A percentile compares a stretch with the other conserved stretches of the same genome.
Conservation (phyloP, 2,113 vertebrate species). For the Aythya baeri region DNA sequence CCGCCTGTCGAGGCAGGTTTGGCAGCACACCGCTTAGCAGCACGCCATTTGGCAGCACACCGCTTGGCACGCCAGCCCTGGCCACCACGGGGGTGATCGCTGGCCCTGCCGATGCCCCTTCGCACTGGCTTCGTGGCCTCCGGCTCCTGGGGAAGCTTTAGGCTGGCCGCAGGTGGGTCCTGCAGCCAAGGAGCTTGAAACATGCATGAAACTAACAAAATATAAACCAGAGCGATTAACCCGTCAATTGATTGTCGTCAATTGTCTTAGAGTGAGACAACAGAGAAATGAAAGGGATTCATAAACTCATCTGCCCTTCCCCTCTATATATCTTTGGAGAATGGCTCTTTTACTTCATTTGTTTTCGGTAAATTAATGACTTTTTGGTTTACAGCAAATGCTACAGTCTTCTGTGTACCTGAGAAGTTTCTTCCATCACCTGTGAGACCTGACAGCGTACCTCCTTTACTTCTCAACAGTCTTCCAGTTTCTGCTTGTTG, state of each 20-base stretch:
- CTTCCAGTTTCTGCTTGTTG: background rate
- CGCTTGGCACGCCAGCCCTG: accelerated
- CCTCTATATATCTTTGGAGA: background rate
- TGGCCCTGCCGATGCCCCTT: accelerated
- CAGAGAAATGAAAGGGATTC: background rate
- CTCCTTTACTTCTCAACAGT: background rate
- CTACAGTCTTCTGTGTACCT: background rate
- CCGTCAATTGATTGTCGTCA: background rate
- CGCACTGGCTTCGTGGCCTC: background rate
- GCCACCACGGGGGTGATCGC: background rate
- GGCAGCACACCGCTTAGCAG: accelerated
- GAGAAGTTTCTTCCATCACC: background rate
- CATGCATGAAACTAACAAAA: accelerated
- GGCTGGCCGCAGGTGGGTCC: background rate
- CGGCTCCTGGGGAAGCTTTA: background rate
- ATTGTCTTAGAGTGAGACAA: background rate
- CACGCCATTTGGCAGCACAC: accelerated
- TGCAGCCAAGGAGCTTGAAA: background rate
- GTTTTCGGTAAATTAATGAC: background rate
- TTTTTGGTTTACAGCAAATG: background rate
- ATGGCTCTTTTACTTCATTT: background rate
- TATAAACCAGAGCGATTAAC: background rate
- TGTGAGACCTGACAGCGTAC: background rate
- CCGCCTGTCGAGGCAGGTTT: background rate
- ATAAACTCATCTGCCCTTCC: background rate